Conservation (phyloP, 2,888 invertebrate species). For the Cetonia aurata region DNA sequence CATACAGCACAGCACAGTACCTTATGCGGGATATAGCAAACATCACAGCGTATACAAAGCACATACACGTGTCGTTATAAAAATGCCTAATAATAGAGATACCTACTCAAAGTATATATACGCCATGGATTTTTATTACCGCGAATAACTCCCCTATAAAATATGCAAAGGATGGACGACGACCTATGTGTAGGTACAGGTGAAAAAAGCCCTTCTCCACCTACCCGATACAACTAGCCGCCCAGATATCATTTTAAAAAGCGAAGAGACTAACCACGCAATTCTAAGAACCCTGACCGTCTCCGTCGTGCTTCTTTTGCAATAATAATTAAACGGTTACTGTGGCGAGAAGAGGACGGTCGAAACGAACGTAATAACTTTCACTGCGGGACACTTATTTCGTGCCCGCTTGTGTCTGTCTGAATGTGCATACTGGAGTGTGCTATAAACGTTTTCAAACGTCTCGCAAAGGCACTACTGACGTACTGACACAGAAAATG, state of each 20-base stretch:
- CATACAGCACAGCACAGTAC: too few species aligned
- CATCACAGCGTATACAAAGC: neutral
- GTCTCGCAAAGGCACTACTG: too few species aligned
- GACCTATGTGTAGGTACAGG: too few species aligned
- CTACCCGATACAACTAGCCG: too few species aligned
- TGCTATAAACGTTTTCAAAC: neutral
- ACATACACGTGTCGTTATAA: conserved; percentile 27
- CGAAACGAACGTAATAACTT: conserved; percentile 14
- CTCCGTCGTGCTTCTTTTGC: too few species aligned
- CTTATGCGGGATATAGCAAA: too few species aligned
- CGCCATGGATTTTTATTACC: conserved; percentile 31
- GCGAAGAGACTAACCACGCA: neutral
- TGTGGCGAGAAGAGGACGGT: neutral
- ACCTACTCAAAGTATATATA: conserved; percentile 10
- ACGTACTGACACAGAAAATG: too few species aligned
- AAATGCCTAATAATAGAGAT: conserved; percentile 38
- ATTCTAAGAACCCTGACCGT: too few species aligned
- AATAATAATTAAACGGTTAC: conserved; percentile 28
- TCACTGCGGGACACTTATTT: conserved; percentile 36
- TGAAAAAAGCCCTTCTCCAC: too few species aligned
- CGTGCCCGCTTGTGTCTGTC: neutral
- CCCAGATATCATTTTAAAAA: too few species aligned
- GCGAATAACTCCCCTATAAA: conserved; percentile 36
- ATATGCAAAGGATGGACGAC: conserved; percentile 12
- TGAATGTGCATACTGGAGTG: neutral